Percentiles rank a stretch among this genome's conserved stretches.
Conservation (phyloP, 1,140 invertebrate species). For the Neelides sp. region DNA sequence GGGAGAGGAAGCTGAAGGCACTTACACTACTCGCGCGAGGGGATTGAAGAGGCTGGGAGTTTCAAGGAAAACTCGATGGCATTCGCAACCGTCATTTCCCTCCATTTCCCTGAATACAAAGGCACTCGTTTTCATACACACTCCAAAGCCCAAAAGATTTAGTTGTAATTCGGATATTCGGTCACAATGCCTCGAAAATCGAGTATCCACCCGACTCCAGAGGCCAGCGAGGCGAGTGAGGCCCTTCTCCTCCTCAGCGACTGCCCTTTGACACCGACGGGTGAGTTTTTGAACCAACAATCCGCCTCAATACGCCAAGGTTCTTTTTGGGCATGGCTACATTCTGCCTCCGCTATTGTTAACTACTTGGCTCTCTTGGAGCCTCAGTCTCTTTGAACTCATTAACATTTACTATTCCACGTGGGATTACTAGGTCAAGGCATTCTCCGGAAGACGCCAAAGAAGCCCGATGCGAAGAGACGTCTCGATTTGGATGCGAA, state of each 20-base stretch:
- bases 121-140: too few species aligned
- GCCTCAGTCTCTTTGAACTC: neutral
- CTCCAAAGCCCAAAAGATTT: too few species aligned
- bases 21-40: too few species aligned
- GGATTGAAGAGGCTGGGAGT: too few species aligned
- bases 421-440: slow-evolving; percentile 19
- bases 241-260: slow-evolving; percentile 23
- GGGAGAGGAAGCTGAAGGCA: too few species aligned
- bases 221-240: slow-evolving; percentile 24
- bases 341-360: too few species aligned
- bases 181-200: slow-evolving; percentile 16
- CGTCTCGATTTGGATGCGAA: slow-evolving; percentile 34
- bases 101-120: too few species aligned
- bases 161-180: too few species aligned
- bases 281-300: neutral
- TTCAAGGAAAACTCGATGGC: too few species aligned
- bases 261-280: neutral
- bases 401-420: neutral
- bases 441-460: slow-evolving; percentile 24
- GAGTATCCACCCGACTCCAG: slow-evolving; percentile 19
- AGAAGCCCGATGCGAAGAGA: slow-evolving; percentile 29
- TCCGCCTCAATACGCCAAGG: neutral
- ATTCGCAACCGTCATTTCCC: too few species aligned
- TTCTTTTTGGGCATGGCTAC: too few species aligned
- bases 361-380: too few species aligned